phyloP scores from a whole-genome alignment of 2,888 invertebrate species.

The Ormia ochracea region DNA sequence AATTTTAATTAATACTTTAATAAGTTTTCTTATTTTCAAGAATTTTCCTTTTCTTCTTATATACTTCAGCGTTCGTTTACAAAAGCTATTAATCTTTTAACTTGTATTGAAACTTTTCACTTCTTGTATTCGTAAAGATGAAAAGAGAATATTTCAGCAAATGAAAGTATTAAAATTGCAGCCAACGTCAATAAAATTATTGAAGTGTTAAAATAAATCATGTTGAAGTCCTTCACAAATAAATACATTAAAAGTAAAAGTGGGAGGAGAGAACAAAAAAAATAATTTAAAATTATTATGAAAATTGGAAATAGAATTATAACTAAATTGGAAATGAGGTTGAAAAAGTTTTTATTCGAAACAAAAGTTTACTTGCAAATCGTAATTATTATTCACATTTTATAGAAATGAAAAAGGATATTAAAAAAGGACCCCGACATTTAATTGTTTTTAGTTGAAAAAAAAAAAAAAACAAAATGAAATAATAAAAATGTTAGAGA shows the following conservation, averaged over 20 bases:
- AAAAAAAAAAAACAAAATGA: not conserved
- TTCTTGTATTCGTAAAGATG: not conserved
- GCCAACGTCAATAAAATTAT: slow-evolving; percentile 11
- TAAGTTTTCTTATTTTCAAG: not conserved
- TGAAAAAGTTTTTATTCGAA: slow-evolving; percentile 8
- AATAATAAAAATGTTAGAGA: slow-evolving; percentile 14
- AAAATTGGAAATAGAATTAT: not conserved
- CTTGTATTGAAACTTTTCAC: not conserved
- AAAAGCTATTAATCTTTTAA: not conserved
- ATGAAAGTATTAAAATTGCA: not conserved
- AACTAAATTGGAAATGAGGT: slow-evolving; percentile 1
- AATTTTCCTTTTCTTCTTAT: not conserved
- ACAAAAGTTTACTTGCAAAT: slow-evolving; percentile 19
- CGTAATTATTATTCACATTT: not conserved
- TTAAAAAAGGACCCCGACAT: not conserved
- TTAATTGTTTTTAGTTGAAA: slow-evolving; percentile 1
- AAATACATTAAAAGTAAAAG: not conserved
- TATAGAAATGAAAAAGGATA: not conserved
- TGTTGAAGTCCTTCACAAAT: slow-evolving; percentile 34
- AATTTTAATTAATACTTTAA: no score
- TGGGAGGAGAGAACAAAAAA: not conserved
- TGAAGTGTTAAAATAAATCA: slow-evolving; percentile 47
- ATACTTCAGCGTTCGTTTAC: not conserved
- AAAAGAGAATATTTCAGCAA: not conserved
- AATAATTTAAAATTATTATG: not conserved